A percentile compares a stretch with the other conserved stretches of the same genome.
Conservation (phyloP, 1,140 invertebrate genomes). For the Aphis craccivora region DNA sequence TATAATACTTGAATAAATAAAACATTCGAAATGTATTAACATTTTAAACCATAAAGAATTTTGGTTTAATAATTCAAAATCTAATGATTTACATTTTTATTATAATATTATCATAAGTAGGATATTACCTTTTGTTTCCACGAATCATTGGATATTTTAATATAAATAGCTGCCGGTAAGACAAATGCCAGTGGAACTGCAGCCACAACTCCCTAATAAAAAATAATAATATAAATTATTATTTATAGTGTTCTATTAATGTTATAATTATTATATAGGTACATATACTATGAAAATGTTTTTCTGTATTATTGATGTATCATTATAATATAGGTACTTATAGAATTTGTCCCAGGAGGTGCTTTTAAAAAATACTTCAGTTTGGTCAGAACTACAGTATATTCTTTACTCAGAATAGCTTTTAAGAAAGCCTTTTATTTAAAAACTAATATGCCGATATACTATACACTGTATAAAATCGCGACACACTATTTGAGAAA, state of each 20-base stretch:
- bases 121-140: slow-evolving; percentile 62
- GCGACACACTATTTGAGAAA: no score
- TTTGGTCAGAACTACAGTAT: background rate
- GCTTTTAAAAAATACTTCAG: background rate
- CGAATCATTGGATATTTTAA: slow-evolving; percentile 78
- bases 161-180: slow-evolving; percentile 81
- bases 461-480: no score
- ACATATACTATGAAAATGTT: background rate
- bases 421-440: background rate
- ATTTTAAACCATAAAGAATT: background rate
- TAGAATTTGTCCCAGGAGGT: no score
- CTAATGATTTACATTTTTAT: background rate
- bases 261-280: background rate
- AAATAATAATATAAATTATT: background rate
- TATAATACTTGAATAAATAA: no score
- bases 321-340: no score
- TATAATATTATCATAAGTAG: background rate
- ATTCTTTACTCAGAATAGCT: background rate
- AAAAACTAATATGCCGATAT: background rate
- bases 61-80: background rate
- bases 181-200: slow-evolving; percentile 87
- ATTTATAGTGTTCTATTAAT: background rate
- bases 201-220: slow-evolving; percentile 77
- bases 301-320: background rate
- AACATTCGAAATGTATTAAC: background rate